Percentiles rank a stretch among this genome's conserved stretches.
These are phyloP conservation scores for Seladonia tumulorum DNA, from an alignment of 2,888 invertebrate genomes.

Conservation along the genomic window DNA sequence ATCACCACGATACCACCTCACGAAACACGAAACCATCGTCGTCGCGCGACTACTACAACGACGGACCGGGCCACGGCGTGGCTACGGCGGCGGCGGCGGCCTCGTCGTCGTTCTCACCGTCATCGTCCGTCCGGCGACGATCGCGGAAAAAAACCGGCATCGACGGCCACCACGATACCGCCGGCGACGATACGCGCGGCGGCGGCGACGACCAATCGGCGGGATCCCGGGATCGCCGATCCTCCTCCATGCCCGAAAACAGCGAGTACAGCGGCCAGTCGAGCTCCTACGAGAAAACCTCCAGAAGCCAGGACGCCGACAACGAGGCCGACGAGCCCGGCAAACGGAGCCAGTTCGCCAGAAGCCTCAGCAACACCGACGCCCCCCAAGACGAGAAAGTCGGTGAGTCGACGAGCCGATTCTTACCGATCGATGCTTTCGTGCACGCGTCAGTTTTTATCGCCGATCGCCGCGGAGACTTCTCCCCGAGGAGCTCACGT, in stretches of 20 bases:
- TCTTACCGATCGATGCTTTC: background rate
- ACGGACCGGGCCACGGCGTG: conserved; percentile 15
- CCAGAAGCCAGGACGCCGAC: conserved; percentile 76
- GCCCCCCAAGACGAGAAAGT: conserved; percentile 94
- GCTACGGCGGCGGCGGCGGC: conserved; percentile 51
- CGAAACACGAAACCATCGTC: conserved; percentile 72
- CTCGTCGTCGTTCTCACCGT: conserved; percentile 67
- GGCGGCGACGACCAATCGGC: conserved; percentile 66
- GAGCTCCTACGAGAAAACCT: conserved; percentile 81
- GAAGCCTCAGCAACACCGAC: conserved; percentile 93
- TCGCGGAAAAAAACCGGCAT: conserved; percentile 68
- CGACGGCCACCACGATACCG: conserved; percentile 54
- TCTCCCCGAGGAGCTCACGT: background rate
- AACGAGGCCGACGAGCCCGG: conserved; percentile 85
- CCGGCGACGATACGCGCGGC: conserved; percentile 58
- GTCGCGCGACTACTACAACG: conserved; percentile 67
- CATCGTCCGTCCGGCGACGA: conserved; percentile 68
- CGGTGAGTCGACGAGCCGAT: conserved; percentile 85
- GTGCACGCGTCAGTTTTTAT: background rate
- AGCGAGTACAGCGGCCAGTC: conserved; percentile 83
- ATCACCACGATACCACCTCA: conserved; percentile 77
- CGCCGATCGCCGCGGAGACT: background rate
- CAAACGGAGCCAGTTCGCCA: conserved; percentile 88
- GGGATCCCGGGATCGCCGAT: conserved; percentile 78
- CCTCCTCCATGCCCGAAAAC: conserved; percentile 83